These are phyloP conservation scores for Anguilla megastoma DNA, from an alignment of 2,797 vertebrate genomes.

Conservation along the genomic window DNA sequence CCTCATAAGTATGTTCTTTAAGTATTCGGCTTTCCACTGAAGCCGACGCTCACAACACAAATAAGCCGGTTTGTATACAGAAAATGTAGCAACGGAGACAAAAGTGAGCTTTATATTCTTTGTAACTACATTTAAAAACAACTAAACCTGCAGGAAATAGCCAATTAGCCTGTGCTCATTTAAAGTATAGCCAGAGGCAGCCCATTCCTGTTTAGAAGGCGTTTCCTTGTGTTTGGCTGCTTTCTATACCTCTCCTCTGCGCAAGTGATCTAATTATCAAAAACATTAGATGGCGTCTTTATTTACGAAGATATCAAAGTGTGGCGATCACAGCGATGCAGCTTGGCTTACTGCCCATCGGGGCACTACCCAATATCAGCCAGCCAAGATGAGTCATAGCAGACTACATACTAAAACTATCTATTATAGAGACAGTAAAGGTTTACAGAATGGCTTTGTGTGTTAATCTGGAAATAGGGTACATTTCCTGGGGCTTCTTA, in stretches of 20 bases:
- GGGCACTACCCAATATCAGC: neutral
- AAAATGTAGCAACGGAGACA: neutral
- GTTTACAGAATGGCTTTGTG: neutral
- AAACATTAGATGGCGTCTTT: neutral
- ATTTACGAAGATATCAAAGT: neutral
- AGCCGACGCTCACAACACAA: constrained; percentile 19
- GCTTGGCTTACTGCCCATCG: neutral
- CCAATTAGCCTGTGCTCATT: neutral
- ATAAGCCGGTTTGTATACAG: constrained; percentile 1
- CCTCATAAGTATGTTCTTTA: constrained; percentile 49
- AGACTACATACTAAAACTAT: neutral
- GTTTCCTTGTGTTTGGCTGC: neutral
- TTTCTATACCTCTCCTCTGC: neutral
- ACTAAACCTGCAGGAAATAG: neutral
- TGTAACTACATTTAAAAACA: neutral
- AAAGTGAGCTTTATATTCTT: neutral
- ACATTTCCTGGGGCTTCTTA: neutral
- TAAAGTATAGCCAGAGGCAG: neutral
- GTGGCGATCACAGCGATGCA: neutral
- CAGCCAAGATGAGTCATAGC: neutral
- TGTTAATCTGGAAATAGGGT: neutral
- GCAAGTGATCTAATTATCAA: neutral
- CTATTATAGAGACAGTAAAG: too few relatives aligned
- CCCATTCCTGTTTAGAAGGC: neutral
- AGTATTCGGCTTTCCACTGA: constrained; percentile 28